phyloP scores from a whole-genome alignment of 2,888 invertebrate species.

The Leptinotarsa peninsularis region DNA sequence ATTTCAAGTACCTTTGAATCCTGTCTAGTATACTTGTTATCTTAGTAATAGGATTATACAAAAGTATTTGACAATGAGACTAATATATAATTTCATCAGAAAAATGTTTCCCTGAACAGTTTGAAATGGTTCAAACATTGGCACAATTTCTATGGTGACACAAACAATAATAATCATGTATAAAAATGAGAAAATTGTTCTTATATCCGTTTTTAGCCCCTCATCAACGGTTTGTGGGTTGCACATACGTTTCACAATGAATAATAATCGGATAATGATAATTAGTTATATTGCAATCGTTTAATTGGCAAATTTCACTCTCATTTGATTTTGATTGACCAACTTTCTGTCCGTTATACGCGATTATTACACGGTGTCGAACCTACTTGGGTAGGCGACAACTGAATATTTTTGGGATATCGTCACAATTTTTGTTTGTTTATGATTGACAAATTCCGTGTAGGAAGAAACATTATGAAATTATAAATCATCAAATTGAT shows the following conservation, averaged over 20 bases:
- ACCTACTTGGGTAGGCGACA: neutral
- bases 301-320: conserved; percentile 19
- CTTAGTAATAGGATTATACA: too few relatives aligned
- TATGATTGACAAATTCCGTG: conserved; percentile 2
- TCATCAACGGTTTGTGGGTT: neutral
- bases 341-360: conserved; percentile 9
- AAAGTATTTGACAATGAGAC: too few relatives aligned
- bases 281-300: conserved; percentile 4
- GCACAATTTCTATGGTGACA: too few relatives aligned
- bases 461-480: conserved; percentile 12
- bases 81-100: too few relatives aligned
- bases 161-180: too few relatives aligned
- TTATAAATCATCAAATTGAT: neutral
- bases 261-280: conserved; percentile 18
- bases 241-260: conserved; percentile 1
- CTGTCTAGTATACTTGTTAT: too few relatives aligned
- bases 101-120: too few relatives aligned
- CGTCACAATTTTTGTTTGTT: neutral
- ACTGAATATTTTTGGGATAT: conserved; percentile 13
- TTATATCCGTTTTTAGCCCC: neutral
- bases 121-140: too few relatives aligned
- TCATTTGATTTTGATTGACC: conserved; percentile 9
- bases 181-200: too few relatives aligned
- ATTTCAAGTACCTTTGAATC: too few relatives aligned
- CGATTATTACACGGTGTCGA: conserved; percentile 3